Conservation (phyloP, 2,888 invertebrate genomes). For the Neoascia interrupta region DNA sequence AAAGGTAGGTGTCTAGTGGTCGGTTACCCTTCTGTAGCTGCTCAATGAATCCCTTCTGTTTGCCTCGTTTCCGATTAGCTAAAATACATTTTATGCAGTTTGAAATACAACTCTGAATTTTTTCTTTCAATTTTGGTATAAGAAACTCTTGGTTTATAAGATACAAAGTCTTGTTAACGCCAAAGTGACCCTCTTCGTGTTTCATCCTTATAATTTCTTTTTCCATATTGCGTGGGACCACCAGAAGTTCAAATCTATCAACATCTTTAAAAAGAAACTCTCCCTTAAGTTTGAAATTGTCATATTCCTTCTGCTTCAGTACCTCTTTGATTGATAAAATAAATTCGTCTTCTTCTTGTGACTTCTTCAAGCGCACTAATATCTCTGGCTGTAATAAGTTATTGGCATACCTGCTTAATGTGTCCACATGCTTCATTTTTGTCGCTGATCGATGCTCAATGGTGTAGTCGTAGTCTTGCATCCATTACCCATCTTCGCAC, state of each 20-base stretch:
- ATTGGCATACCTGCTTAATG: conserved; percentile 55
- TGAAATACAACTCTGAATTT: too few species aligned
- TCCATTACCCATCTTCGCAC: conserved; percentile 55
- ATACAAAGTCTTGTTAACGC: background rate
- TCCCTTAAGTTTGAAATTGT: conserved; percentile 37
- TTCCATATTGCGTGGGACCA: conserved; percentile 41
- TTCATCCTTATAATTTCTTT: conserved; percentile 44
- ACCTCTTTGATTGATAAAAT: conserved; percentile 40
- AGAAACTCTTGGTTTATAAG: conserved; percentile 33
- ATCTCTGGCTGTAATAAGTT: background rate
- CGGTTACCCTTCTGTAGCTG: too few species aligned
- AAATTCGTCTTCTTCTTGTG: conserved; percentile 54
- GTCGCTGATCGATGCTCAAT: conserved; percentile 62
- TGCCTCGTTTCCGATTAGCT: too few species aligned
- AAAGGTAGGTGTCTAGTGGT: too few species aligned
- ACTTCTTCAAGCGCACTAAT: conserved; percentile 34
- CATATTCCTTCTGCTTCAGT: conserved; percentile 12
- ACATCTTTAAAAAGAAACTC: conserved; percentile 33
- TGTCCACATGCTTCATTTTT: conserved; percentile 62
- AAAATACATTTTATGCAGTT: too few species aligned
- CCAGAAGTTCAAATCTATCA: conserved; percentile 35
- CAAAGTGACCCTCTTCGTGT: conserved; percentile 49
- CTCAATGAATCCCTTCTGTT: too few species aligned
- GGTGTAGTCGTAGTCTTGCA: conserved; percentile 68
- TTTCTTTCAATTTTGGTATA: conserved; percentile 57